Conservation (phyloP, 2,888 invertebrate genomes). For the Polymixis lichenea region DNA sequence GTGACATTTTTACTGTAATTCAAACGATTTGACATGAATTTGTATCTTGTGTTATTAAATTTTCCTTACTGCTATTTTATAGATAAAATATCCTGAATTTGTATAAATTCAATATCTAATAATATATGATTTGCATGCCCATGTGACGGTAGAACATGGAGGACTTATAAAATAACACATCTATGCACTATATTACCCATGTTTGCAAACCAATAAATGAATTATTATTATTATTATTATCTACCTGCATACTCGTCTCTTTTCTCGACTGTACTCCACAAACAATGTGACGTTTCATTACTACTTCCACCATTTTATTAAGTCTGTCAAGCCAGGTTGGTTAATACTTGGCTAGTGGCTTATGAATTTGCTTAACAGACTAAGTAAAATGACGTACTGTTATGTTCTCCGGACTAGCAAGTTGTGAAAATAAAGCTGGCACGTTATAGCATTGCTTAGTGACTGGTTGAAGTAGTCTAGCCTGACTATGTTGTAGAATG, state of each 20-base stretch:
- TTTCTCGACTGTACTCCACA: slow-evolving; percentile 19
- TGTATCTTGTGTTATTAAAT: too few species aligned
- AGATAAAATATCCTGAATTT: too few species aligned
- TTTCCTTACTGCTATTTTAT: too few species aligned
- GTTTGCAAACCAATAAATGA: too few species aligned
- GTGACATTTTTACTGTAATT: too few species aligned
- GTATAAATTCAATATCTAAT: too few species aligned
- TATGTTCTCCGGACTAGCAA: slow-evolving; percentile 10
- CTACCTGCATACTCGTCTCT: not conserved
- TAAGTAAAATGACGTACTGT: slow-evolving; percentile 25
- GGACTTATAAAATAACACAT: too few species aligned
- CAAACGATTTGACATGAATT: too few species aligned
- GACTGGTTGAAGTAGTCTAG: not conserved
- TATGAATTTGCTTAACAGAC: slow-evolving; percentile 1
- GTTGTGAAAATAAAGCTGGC: slow-evolving; percentile 31
- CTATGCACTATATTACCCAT: too few species aligned
- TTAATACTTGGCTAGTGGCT: not conserved
- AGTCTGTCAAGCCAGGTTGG: not conserved
- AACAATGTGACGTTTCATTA: not conserved
- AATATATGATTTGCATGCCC: too few species aligned
- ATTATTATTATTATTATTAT: too few species aligned
- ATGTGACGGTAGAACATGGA: too few species aligned
- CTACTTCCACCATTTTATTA: slow-evolving; percentile 16
- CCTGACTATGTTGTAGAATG: not conserved
- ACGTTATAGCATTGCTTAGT: slow-evolving; percentile 17